Percentiles rank a stretch among this genome's conserved stretches.
phyloP scores from a whole-genome alignment of 2,888 invertebrate species.

The Furcula furcula region DNA sequence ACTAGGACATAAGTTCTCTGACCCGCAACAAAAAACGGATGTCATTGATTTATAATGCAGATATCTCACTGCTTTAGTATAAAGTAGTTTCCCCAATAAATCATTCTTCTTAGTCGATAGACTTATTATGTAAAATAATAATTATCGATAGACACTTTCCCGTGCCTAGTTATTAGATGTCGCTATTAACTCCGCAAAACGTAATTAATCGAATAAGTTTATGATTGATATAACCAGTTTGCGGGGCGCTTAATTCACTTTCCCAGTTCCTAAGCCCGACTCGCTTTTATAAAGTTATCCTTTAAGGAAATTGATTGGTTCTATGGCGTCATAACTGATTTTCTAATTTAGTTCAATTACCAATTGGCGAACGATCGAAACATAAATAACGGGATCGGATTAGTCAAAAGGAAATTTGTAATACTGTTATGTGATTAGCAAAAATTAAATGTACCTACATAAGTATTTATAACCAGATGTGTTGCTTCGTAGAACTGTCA shows the following conservation, averaged over 20 bases:
- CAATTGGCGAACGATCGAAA: slow-evolving; percentile 42
- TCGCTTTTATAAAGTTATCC: slow-evolving; percentile 77
- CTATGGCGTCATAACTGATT: slow-evolving; percentile 64
- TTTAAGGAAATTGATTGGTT: slow-evolving; percentile 74
- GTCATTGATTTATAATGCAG: no score
- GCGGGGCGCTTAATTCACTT: slow-evolving; percentile 80
- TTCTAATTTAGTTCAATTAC: slow-evolving; percentile 63
- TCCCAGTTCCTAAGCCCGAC: slow-evolving; percentile 67
- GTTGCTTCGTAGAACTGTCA: no score
- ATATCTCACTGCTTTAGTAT: no score
- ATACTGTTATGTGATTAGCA: slow-evolving; percentile 25
- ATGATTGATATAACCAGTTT: slow-evolving; percentile 83
- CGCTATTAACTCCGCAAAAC: slow-evolving; percentile 82
- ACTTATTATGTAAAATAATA: no score
- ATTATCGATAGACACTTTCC: slow-evolving; percentile 1
- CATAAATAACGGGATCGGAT: slow-evolving; percentile 42
- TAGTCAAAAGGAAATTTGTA: slow-evolving; percentile 43
- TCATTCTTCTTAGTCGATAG: no score
- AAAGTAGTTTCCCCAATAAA: no score
- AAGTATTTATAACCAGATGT: no score
- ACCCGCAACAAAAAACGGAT: no score
- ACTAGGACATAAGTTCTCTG: no score
- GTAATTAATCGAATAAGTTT: slow-evolving; percentile 83
- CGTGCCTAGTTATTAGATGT: slow-evolving; percentile 78
- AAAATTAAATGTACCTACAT: no score